These are phyloP conservation scores for Graptemys geographica DNA, from an alignment of 2,797 vertebrate species.

Conservation along the genomic window DNA sequence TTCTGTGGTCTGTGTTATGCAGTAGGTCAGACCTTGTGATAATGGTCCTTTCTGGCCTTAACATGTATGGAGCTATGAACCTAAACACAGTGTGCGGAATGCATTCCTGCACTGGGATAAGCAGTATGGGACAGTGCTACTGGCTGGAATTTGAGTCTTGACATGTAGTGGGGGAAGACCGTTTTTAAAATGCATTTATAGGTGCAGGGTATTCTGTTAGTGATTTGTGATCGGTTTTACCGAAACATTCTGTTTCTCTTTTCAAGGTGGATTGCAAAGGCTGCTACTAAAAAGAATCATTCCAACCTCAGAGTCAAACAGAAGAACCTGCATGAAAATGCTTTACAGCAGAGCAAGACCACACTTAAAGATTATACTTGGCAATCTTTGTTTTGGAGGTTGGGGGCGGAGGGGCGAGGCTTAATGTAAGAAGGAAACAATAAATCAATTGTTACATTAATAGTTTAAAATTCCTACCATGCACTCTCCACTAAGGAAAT, in stretches of 20 bases:
- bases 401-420: not conserved
- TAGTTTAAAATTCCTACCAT: constrained; percentile 85
- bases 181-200: not conserved
- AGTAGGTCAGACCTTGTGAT: not conserved
- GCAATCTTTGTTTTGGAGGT: not conserved
- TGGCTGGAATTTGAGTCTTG: not conserved
- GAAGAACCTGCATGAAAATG: not conserved
- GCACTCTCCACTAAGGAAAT: constrained; percentile 97
- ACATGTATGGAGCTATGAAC: not conserved
- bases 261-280: not conserved
- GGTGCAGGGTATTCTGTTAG: not conserved
- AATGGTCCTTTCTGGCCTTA: not conserved
- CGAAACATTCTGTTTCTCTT: not conserved
- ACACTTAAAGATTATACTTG: not conserved
- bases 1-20: not conserved
- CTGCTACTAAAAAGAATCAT: not conserved
- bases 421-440: not conserved
- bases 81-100: not conserved
- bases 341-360: not conserved
- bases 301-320: not conserved
- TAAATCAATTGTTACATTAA: not conserved
- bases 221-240: not conserved
- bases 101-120: not conserved
- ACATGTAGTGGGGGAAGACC: not conserved
- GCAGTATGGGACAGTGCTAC: not conserved